Evolutionary conservation across 2,888 invertebrate species (phyloP).

Genomic region (Yponomeuta sedellus): DNA sequence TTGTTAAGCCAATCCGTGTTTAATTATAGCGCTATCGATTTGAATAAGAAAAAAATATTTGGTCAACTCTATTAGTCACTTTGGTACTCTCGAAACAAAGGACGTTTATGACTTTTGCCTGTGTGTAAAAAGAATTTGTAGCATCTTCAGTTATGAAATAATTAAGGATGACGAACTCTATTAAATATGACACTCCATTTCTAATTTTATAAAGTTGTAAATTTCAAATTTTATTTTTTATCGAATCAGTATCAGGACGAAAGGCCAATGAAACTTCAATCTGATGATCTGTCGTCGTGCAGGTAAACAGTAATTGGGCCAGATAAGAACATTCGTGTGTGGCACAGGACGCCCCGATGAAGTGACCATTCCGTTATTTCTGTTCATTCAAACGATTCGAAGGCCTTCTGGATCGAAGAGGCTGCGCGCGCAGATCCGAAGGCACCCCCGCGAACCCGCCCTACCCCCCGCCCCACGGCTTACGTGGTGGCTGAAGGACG

Average conservation of each 20-base stretch:
- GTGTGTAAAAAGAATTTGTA: not conserved
- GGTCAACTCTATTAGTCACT: not conserved
- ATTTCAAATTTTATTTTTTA: too few species aligned
- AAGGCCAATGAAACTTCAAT: too few species aligned
- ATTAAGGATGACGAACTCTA: too few species aligned
- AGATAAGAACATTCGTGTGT: not conserved
- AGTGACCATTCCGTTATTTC: not conserved
- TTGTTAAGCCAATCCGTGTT: not conserved
- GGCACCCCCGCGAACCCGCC: constrained; percentile 16
- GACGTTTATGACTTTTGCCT: not conserved
- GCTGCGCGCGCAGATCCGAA: constrained; percentile 57
- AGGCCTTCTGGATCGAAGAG: constrained; percentile 53
- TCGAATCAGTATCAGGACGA: too few species aligned
- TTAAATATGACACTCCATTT: too few species aligned
- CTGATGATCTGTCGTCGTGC: too few species aligned
- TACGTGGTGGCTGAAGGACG: constrained; percentile 33
- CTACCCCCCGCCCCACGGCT: constrained; percentile 28
- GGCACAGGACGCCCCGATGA: not conserved
- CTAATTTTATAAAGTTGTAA: too few species aligned
- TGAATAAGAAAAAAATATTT: not conserved
- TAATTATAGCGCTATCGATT: not conserved
- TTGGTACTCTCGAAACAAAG: not conserved
- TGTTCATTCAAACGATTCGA: constrained; percentile 56
- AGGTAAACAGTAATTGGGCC: too few species aligned
- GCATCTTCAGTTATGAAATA: too few species aligned